Percentiles rank a stretch among this genome's conserved stretches.
Conservation (phyloP, 2,888 invertebrate species). For the Hipparchia sbordonii region DNA sequence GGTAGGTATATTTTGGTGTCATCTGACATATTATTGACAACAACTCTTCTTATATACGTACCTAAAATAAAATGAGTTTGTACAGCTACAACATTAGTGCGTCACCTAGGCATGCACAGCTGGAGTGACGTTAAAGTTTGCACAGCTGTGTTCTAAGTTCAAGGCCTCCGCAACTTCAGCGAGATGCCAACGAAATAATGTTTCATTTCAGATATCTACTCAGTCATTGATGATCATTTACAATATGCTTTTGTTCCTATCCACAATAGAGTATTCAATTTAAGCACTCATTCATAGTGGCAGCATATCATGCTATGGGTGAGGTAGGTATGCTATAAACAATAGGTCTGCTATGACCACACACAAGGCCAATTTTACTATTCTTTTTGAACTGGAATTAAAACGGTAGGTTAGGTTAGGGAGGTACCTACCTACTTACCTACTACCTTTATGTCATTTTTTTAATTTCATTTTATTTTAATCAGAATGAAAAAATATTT, state of each 20-base stretch:
- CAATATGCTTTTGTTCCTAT: constrained; percentile 44
- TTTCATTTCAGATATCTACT: constrained; percentile 38
- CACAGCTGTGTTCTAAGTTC: constrained; percentile 60
- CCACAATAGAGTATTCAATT: constrained; percentile 46
- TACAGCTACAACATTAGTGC: not conserved
- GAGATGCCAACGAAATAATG: constrained; percentile 37
- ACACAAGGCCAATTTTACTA: constrained; percentile 41
- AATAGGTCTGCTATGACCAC: constrained; percentile 35
- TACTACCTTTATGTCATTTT: not conserved
- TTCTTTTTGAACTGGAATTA: constrained; percentile 28
- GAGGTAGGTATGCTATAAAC: constrained; percentile 23
- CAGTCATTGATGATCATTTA: constrained; percentile 48
- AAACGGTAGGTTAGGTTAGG: constrained; percentile 2
- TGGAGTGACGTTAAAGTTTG: constrained; percentile 36
- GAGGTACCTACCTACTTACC: not conserved
- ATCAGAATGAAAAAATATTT: too few species aligned
- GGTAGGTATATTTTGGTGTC: constrained; percentile 16
- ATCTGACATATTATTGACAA: constrained; percentile 4
- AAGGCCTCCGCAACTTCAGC: constrained; percentile 56
- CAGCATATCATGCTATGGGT: constrained; percentile 28
- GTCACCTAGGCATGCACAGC: constrained; percentile 20
- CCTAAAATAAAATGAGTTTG: not conserved
- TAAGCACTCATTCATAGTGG: constrained; percentile 43
- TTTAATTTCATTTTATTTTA: too few species aligned
- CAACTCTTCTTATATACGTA: not conserved